These are phyloP conservation scores for Drosophila parvula DNA, from an alignment of 1,140 invertebrate genomes.

Conservation along the genomic window DNA sequence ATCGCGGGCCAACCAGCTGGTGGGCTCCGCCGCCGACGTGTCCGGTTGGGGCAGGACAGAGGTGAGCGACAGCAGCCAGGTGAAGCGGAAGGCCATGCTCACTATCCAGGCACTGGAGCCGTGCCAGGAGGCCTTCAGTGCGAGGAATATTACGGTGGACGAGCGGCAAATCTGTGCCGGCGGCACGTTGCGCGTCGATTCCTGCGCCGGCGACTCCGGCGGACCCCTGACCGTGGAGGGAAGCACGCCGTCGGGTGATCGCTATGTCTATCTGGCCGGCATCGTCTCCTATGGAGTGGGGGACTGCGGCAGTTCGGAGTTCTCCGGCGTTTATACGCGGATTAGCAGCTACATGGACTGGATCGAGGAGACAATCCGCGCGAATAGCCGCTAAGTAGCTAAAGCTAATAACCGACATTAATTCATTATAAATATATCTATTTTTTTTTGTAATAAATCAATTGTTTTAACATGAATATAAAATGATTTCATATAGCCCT, in stretches of 20 bases:
- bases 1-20: constrained; percentile 78
- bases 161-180: constrained; percentile 66
- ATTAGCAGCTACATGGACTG: constrained; percentile 61
- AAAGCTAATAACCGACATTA: neutral
- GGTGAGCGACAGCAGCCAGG: constrained; percentile 52
- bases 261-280: constrained; percentile 57
- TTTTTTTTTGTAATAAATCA: constrained; percentile 4
- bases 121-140: constrained; percentile 41
- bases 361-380: constrained; percentile 55
- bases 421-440: neutral
- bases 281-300: constrained; percentile 56
- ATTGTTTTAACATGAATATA: too few species aligned
- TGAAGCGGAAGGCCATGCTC: constrained; percentile 64
- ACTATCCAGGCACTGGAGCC: constrained; percentile 35
- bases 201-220: constrained; percentile 72
- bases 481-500: too few species aligned
- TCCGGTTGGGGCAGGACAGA: constrained; percentile 94
- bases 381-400: constrained; percentile 26
- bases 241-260: constrained; percentile 31
- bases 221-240: constrained; percentile 64
- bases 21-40: constrained; percentile 86
- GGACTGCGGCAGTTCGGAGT: constrained; percentile 36
- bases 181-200: constrained; percentile 55
- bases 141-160: neutral
- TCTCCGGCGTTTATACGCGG: constrained; percentile 60